Evolutionary conservation across 1,140 invertebrate species (phyloP).

Genomic region (Coenobita brevimanus): DNA sequence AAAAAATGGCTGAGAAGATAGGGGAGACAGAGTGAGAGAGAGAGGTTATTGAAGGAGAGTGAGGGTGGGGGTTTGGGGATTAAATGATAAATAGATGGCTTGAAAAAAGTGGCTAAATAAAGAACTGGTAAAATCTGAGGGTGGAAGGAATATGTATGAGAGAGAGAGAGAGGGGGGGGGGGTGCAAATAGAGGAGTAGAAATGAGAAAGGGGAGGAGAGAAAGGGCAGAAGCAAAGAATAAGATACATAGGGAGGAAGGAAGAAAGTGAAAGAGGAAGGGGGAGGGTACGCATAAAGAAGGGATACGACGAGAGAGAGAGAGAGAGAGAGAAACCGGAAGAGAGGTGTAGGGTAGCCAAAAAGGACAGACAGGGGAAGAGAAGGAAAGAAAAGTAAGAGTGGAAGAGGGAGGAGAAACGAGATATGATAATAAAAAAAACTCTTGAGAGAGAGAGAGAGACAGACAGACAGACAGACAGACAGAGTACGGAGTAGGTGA

Average conservation of each 20-base stretch:
- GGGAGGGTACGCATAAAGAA: not conserved
- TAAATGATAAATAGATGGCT: too few species aligned
- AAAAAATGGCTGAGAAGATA: too few species aligned
- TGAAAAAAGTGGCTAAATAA: too few species aligned
- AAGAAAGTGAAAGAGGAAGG: not conserved
- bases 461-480: not conserved
- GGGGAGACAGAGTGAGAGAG: too few species aligned
- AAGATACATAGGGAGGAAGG: not conserved
- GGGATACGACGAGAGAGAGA: not conserved
- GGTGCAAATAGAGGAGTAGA: too few species aligned
- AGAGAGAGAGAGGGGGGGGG: not conserved
- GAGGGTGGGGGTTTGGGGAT: too few species aligned
- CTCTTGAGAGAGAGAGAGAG: not conserved
- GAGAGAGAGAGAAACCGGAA: not conserved
- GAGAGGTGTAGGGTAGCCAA: not conserved
- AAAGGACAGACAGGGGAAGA: not conserved
- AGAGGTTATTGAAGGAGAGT: not conserved
- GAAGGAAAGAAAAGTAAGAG: too few species aligned
- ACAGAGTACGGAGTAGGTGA: not conserved
- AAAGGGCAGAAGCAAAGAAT: not conserved
- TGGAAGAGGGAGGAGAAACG: too few species aligned
- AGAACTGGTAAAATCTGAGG: too few species aligned
- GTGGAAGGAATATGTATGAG: too few species aligned
- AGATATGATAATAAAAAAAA: not conserved
- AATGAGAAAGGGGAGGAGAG: not conserved